Percentiles rank a stretch among this genome's conserved stretches.
phyloP scores from a whole-genome alignment of 1,140 invertebrate genomes.

The Diploscapter pachys region DNA sequence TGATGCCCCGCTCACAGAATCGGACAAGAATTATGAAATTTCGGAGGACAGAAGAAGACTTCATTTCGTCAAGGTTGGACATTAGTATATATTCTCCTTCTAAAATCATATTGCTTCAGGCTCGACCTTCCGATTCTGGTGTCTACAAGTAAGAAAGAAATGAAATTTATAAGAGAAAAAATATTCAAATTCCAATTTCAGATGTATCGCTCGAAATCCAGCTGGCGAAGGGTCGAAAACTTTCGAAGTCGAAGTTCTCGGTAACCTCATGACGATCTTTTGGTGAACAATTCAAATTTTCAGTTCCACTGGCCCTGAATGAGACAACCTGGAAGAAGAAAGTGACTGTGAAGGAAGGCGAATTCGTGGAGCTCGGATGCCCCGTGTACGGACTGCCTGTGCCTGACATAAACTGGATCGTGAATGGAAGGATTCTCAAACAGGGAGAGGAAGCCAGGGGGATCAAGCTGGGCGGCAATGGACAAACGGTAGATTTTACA shows the following conservation, averaged over 20 bases:
- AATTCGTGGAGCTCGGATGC: slow-evolving; percentile 45
- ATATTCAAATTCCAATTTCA: too few species aligned
- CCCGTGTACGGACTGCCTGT: slow-evolving; percentile 44
- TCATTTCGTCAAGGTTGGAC: slow-evolving; percentile 19
- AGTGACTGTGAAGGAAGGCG: slow-evolving; percentile 40
- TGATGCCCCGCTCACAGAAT: slow-evolving; percentile 29
- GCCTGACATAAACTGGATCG: slow-evolving; percentile 44
- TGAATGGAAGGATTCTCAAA: slow-evolving; percentile 38
- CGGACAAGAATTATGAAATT: slow-evolving; percentile 18
- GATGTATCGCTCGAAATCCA: slow-evolving; percentile 59
- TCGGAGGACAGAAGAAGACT: slow-evolving; percentile 44
- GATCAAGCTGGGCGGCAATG: slow-evolving; percentile 36
- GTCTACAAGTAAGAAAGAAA: slow-evolving; percentile 43
- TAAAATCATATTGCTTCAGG: too few species aligned
- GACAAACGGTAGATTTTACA: slow-evolving; percentile 37
- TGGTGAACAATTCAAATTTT: slow-evolving; percentile 1
- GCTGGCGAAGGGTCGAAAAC: slow-evolving; percentile 57
- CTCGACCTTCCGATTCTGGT: slow-evolving; percentile 50
- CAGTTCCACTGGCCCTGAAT: slow-evolving; percentile 47
- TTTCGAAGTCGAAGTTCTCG: slow-evolving; percentile 49
- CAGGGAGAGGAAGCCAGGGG: slow-evolving; percentile 27
- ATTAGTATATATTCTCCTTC: too few species aligned
- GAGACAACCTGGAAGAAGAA: slow-evolving; percentile 39
- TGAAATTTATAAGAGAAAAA: too few species aligned
- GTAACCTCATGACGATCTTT: slow-evolving; percentile 39